Percentiles rank a stretch among this genome's conserved stretches.
Evolutionary conservation across 2,113 vertebrate species (phyloP).

Genomic region (Nibea albiflora): DNA sequence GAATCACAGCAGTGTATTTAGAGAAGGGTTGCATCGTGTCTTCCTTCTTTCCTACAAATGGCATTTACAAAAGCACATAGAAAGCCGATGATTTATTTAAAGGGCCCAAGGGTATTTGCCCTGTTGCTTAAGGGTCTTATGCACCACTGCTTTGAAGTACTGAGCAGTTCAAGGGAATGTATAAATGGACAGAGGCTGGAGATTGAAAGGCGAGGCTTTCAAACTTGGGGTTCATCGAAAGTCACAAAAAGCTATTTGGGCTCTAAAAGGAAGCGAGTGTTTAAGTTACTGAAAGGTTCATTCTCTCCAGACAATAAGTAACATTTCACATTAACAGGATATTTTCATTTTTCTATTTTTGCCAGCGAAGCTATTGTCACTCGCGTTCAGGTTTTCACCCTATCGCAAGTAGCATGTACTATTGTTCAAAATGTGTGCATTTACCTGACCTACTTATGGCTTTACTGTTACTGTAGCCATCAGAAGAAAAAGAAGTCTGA

Average conservation of each 20-base stretch:
- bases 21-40: conserved; percentile 51
- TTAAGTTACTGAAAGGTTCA: conserved; percentile 1
- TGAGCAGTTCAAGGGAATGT: conserved; percentile 63
- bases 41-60: conserved; percentile 56
- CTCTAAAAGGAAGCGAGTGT: conserved; percentile 61
- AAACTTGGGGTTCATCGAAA: conserved; percentile 67
- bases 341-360: not conserved
- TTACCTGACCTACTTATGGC: conserved; percentile 28
- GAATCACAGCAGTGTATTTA: conserved; percentile 49
- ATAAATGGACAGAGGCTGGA: conserved; percentile 71
- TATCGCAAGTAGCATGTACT: not conserved
- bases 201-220: conserved; percentile 67
- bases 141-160: conserved; percentile 75
- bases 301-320: not conserved
- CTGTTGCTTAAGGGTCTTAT: conserved; percentile 74
- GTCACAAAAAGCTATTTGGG: conserved; percentile 59
- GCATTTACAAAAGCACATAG: conserved; percentile 57
- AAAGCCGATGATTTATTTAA: conserved; percentile 78
- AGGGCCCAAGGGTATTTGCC: conserved; percentile 68
- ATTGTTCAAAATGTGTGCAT: not conserved
- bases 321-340: not conserved
- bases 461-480: not conserved
- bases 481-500: not conserved
- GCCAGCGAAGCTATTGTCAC: not conserved
- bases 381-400: not conserved